Base-by-base conservation (phyloP, 2,797 vertebrate genomes). In the Betta splendens region DNA sequence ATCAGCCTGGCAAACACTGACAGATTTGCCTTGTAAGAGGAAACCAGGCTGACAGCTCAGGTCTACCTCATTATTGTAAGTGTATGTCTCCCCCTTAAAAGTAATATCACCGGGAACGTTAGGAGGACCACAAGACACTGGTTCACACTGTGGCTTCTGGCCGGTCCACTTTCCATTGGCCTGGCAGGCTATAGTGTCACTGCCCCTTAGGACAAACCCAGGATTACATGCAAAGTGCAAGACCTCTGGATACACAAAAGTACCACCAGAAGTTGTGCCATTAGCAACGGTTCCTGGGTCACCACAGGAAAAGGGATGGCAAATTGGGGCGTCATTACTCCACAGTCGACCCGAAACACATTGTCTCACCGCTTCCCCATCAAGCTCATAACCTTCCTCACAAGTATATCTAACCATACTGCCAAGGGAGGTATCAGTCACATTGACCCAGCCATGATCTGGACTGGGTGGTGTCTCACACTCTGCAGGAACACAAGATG, bases 11-110 rank as follows among this genome's bases (percentile, higher is more conserved):
- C 98, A 99, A 38, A 93, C 64, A 40, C 91, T 93, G n/a, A 64
- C 81, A 3, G 81, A 80, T 48, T 89, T 84, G 8, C 95, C 97
- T 40, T 92, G 78, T 25, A 98, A 80, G 12, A 92, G 42, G 37
- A 95, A 98, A 7, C 97, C 96, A 33, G 91, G 47, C 0, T 62
- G 87, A 84, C 98, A 99, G 45, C 79, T 88, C 47, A 96, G 94
- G 23, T 92, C 77, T 36, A 92, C 56, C 33, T 64, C 82, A n/a
- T 81, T 91, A 51, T 89, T 91, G 72, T 94, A 98, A 0, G 85
- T 94, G 64, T 92, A 92, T 5, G 90, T 89, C 0, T 87, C 80
- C 68, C 95, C 96, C 71, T 66, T 85, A 23, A 95, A 86, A 2
- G 64, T 87, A 9, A 97, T 81, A 0, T 94, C 91, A 48, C 76